Percentiles rank a stretch among this genome's conserved stretches.
These are phyloP conservation scores for Malaclemys terrapin DNA, from an alignment of 2,113 vertebrate genomes.

Conservation along the genomic window DNA sequence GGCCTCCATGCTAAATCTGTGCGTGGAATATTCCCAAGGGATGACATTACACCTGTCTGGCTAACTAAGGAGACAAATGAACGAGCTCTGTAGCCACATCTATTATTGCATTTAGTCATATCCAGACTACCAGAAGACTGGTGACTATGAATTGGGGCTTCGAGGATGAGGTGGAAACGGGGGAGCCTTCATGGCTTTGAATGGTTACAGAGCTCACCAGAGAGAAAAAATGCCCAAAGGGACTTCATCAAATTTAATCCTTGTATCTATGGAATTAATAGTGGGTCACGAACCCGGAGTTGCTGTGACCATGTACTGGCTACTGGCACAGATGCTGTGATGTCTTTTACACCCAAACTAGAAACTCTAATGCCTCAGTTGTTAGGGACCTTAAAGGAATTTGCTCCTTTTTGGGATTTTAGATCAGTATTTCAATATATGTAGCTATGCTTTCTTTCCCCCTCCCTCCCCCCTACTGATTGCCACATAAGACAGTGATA, in stretches of 20 bases:
- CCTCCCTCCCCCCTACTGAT: not conserved
- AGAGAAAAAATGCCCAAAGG: not conserved
- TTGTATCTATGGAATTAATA: not conserved
- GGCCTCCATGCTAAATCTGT: accelerated
- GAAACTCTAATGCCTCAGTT: not conserved
- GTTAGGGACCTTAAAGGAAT: not conserved
- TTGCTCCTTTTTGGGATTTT: not conserved
- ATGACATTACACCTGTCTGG: accelerated
- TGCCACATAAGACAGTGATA: not conserved
- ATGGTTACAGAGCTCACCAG: not conserved
- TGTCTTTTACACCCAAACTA: not conserved
- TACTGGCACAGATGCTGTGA: not conserved
- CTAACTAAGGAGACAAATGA: not conserved
- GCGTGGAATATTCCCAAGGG: not conserved
- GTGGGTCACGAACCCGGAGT: not conserved
- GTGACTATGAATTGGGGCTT: not conserved
- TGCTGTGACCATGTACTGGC: no score
- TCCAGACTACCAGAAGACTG: not conserved
- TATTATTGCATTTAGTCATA: not conserved
- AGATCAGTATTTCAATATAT: not conserved
- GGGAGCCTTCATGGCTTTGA: not conserved
- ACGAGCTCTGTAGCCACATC: not conserved
- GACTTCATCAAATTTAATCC: not conserved
- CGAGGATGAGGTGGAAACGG: accelerated
- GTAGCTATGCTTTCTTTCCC: not conserved